Evolutionary conservation across 1,140 invertebrate genomes (phyloP).

Genomic region (Amphibalanus amphitrite): DNA sequence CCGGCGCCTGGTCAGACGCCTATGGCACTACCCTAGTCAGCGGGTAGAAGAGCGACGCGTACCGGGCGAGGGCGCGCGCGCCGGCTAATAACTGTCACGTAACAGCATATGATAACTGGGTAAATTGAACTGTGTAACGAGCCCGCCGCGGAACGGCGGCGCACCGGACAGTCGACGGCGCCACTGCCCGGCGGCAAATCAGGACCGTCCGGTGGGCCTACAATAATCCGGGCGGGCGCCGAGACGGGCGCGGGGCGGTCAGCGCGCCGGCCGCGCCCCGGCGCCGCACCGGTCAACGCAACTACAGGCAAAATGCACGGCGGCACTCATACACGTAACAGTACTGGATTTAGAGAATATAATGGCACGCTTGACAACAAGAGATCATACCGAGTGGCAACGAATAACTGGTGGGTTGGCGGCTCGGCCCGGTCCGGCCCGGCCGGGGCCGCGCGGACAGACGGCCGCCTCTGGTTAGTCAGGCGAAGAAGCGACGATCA

Average conservation of each 20-base stretch:
- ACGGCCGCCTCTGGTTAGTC: background rate
- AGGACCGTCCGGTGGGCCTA: no score
- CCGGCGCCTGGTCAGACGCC: no score
- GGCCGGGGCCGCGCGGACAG: background rate
- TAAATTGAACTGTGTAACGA: conserved; percentile 2
- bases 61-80: no score
- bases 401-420: background rate
- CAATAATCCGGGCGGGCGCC: background rate
- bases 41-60: background rate
- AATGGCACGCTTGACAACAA: background rate
- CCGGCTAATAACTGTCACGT: background rate
- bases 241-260: background rate
- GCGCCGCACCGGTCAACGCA: background rate
- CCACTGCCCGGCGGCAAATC: no score
- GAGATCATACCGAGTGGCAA: background rate
- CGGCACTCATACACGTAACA: background rate
- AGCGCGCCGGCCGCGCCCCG: no score
- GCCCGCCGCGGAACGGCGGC: no score
- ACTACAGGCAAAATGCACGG: background rate
- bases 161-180: no score
- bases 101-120: background rate
- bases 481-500: background rate
- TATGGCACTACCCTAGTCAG: conserved; percentile 1
- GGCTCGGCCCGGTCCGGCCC: no score
- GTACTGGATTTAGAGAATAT: background rate